phyloP scores from a whole-genome alignment of 2,113 vertebrate species.

The Pelmatolapia mariae region DNA sequence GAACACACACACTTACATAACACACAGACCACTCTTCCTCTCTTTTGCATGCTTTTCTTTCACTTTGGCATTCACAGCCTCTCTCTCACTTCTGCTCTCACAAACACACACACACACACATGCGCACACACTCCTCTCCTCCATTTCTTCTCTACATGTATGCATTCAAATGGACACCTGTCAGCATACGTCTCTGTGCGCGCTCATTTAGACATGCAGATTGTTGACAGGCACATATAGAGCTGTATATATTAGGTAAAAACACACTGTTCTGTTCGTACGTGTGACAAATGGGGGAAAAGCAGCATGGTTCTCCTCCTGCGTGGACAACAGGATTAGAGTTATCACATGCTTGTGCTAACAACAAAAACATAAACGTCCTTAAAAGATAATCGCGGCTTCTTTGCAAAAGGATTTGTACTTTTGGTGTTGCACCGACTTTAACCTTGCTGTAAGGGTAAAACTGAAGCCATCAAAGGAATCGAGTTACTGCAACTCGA shows the following conservation, averaged over 20 bases:
- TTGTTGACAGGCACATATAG: neutral
- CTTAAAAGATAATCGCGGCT: neutral
- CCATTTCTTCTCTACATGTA: neutral
- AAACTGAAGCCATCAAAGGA: neutral
- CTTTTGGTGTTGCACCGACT: neutral
- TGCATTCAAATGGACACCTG: constrained; percentile 37
- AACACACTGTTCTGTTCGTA: neutral
- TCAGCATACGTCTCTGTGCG: neutral
- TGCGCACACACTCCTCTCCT: neutral
- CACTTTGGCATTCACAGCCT: neutral
- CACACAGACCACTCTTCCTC: constrained; percentile 19
- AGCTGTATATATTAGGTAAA: neutral
- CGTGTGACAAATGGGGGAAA: neutral
- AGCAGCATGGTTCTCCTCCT: neutral
- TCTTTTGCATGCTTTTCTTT: constrained; percentile 25
- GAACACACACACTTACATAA: constrained; percentile 57
- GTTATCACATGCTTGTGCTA: neutral
- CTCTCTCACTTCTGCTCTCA: neutral
- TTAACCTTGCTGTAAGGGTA: neutral
- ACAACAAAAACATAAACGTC: neutral
- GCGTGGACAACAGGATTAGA: neutral
- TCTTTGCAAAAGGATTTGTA: neutral
- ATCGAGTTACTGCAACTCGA: neutral
- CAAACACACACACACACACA: neutral
- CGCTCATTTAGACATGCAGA: neutral